Conservation (phyloP, 2,113 vertebrate genomes). For the Alexandromys fortis region DNA sequence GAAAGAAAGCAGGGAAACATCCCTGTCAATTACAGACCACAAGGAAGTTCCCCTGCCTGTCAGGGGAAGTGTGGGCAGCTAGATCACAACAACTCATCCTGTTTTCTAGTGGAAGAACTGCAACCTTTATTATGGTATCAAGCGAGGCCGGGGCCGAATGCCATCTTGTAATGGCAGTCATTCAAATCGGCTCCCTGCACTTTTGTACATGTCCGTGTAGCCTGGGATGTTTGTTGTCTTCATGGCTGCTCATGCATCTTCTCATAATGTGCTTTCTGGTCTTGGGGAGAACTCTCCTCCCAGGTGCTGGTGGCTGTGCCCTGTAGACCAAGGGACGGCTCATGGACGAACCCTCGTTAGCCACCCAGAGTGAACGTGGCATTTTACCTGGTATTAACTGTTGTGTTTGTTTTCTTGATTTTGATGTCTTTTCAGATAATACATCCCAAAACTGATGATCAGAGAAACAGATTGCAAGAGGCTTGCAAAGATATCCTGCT, state of each 20-base stretch:
- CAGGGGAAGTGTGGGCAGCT: too few species aligned
- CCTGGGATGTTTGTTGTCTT: background rate
- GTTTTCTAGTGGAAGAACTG: too few species aligned
- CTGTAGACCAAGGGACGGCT: background rate
- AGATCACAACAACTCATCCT: too few species aligned
- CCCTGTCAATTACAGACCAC: too few species aligned
- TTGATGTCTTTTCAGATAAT: slow-evolving; percentile 90
- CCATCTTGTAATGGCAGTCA: too few species aligned
- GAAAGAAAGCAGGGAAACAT: too few species aligned
- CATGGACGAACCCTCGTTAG: background rate
- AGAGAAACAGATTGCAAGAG: slow-evolving; percentile 97
- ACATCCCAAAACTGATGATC: slow-evolving; percentile 98
- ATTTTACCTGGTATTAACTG: slow-evolving; percentile 30
- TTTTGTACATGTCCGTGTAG: background rate
- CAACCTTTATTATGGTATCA: too few species aligned
- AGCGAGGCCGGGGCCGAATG: too few species aligned
- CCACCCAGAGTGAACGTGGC: background rate
- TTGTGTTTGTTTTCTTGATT: slow-evolving; percentile 46
- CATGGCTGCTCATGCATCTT: background rate
- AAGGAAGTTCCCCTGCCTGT: too few species aligned
- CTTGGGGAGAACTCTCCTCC: background rate
- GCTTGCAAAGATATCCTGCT: slow-evolving; percentile 98
- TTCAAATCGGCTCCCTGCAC: too few species aligned
- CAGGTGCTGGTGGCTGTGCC: background rate
- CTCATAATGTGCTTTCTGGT: background rate